Evolutionary conservation across 2,113 vertebrate genomes (phyloP).

Genomic region (Alligator mississippiensis): DNA sequence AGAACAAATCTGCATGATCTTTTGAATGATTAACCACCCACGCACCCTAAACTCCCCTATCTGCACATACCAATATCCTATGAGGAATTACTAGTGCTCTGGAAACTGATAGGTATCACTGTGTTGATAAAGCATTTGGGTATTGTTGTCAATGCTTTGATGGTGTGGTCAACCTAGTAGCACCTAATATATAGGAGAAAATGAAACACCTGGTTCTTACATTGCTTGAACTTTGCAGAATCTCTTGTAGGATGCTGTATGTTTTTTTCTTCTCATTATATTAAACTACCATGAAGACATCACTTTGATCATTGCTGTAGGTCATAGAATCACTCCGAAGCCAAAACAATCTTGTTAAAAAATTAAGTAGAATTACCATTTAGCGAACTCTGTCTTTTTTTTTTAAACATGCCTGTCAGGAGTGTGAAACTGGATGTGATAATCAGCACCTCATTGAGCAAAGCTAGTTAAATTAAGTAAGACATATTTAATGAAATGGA

Average conservation of each 20-base stretch:
- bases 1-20: not conserved
- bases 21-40: not conserved
- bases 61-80: not conserved
- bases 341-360: slow-evolving; percentile 61
- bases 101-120: not conserved
- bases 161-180: not conserved
- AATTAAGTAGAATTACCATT: slow-evolving; percentile 55
- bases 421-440: slow-evolving; percentile 43
- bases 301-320: slow-evolving; percentile 57
- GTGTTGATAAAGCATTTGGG: not conserved
- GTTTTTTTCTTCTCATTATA: not conserved
- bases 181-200: not conserved
- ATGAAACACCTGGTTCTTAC: slow-evolving; percentile 3
- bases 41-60: not conserved
- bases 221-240: not conserved
- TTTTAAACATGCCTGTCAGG: slow-evolving; percentile 42
- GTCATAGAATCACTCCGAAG: slow-evolving; percentile 51
- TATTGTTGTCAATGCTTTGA: not conserved
- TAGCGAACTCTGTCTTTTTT: slow-evolving; percentile 38
- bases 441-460: slow-evolving; percentile 19
- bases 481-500: slow-evolving; percentile 16
- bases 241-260: not conserved
- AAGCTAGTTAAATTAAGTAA: slow-evolving; percentile 40
- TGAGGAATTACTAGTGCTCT: not conserved
- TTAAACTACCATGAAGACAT: not conserved